Evolutionary conservation across 2,888 invertebrate genomes (phyloP), one percentile per base, ranked within the genome.

Genomic region (Cephus spinipes): DNA sequence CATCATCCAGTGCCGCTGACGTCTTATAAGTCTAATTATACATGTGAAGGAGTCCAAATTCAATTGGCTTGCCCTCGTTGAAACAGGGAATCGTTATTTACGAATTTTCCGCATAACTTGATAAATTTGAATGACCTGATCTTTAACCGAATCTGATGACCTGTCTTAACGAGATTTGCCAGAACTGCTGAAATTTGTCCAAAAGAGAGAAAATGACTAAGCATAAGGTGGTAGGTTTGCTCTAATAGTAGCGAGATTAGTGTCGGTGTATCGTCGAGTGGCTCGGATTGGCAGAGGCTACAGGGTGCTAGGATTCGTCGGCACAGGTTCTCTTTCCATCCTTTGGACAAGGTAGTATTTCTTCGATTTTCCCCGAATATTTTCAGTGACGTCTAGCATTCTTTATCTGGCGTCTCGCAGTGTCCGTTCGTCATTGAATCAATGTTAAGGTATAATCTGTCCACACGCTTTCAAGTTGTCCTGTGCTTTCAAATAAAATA

Each of bases 271-370:
- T 40, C 76, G 68, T 79, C 36, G 68, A 73, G 75, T 78, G 78
- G 78, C 73, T 87, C 85, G 82, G 85, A 82, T 87, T 84, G 84
- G 69, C 88, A 90, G 87, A 86, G 86, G 82, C 83, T 84, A 77
- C 87, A 86, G 79, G 86, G 88, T 81, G 82, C 86, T 82, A 83
- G 85, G 75, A 88, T 87, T 79, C 90, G 89, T 84, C 89, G 85
- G 85, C 86, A 90, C 85, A 89, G 88, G 83, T 89, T 89, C 85
- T 87, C 85, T 88, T 87, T 88, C 85, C 88, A 88, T 76, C 85
- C 88, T 77, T 80, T 82, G 81, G 85, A 88, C 79, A 86, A 90
- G 90, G 90, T 90, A 91, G 88, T 85, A 73, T 79, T 78, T 79
- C 80, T 81, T 76, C 75, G 78, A 85, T 79, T 82, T 33, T 23